phyloP scores from a whole-genome alignment of 2,113 vertebrate genomes.

The Labeo rohita region DNA sequence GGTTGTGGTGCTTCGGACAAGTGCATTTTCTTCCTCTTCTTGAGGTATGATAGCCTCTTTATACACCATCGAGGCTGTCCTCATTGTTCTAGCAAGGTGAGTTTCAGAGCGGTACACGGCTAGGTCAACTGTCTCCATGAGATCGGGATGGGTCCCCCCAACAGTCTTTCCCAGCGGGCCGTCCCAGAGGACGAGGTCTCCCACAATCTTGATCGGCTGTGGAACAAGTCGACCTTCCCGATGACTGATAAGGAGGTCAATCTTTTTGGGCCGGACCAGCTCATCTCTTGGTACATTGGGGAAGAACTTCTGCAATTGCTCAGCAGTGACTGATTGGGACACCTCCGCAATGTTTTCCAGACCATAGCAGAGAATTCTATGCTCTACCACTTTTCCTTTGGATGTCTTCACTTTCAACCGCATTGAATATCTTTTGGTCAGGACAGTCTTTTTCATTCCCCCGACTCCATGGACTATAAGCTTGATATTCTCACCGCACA shows the following conservation, averaged over 20 bases:
- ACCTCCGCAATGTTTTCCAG: slow-evolving; percentile 36
- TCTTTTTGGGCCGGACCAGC: slow-evolving; percentile 19
- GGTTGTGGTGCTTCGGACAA: no score
- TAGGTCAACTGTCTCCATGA: not conserved
- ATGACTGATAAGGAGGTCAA: slow-evolving; percentile 19
- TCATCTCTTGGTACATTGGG: slow-evolving; percentile 12
- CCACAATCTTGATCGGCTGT: no score
- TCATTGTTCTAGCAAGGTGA: not conserved
- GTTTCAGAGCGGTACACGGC: not conserved
- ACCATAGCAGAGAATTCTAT: slow-evolving; percentile 28
- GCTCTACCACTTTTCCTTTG: slow-evolving; percentile 26
- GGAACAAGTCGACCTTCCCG: slow-evolving; percentile 19
- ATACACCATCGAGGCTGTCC: not conserved
- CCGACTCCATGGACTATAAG: not conserved
- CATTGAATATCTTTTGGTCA: slow-evolving; percentile 26
- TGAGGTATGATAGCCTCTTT: not conserved
- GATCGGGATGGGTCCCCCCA: not conserved
- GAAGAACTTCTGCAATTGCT: slow-evolving; percentile 30
- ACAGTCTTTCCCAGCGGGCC: not conserved
- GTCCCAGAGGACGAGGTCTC: not conserved
- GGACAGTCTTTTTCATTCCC: not conserved
- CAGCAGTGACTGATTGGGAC: slow-evolving; percentile 7
- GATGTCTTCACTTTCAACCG: slow-evolving; percentile 12
- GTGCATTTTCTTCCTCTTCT: no score
- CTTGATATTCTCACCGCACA: no score